Conservation (phyloP, 1,140 invertebrate genomes). For the Apocrypta bakeri region DNA sequence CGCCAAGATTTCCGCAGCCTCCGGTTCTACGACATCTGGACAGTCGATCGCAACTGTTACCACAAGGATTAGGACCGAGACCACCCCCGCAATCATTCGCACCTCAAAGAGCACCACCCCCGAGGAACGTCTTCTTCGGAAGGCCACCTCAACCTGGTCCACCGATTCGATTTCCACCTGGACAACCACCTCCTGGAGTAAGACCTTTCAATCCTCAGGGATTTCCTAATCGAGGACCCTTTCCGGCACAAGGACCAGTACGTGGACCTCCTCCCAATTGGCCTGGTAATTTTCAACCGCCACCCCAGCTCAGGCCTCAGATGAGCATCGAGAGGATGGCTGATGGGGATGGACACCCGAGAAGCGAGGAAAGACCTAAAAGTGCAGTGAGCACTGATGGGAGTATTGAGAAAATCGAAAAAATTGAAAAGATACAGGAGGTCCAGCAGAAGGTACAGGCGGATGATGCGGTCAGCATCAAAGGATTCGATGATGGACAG, state of each 20-base stretch:
- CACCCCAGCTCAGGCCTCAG: not conserved
- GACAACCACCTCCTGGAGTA: conserved; percentile 26
- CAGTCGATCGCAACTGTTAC: conserved; percentile 66
- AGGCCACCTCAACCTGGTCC: conserved; percentile 52
- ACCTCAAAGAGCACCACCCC: conserved; percentile 70
- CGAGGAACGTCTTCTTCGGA: conserved; percentile 65
- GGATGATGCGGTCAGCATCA: conserved; percentile 53
- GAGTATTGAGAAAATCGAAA: too few species aligned
- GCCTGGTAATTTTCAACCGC: not conserved
- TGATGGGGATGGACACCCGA: not conserved
- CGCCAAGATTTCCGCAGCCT: conserved; percentile 55
- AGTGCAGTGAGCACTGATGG: not conserved
- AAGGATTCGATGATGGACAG: conserved; percentile 65
- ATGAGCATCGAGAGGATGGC: conserved; percentile 7
- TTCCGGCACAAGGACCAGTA: conserved; percentile 49
- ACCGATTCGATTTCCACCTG: conserved; percentile 51
- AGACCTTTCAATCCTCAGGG: not conserved
- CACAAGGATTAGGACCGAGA: conserved; percentile 58
- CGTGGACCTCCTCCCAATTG: not conserved
- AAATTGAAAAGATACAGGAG: too few species aligned
- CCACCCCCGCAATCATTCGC: conserved; percentile 63
- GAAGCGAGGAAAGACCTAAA: not conserved
- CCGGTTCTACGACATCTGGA: conserved; percentile 69
- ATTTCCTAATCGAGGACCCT: not conserved
- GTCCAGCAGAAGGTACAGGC: conserved; percentile 10